Percentiles rank a stretch among this genome's conserved stretches.
phyloP scores from a whole-genome alignment of 2,888 invertebrate species.

The Agrochola circellaris region DNA sequence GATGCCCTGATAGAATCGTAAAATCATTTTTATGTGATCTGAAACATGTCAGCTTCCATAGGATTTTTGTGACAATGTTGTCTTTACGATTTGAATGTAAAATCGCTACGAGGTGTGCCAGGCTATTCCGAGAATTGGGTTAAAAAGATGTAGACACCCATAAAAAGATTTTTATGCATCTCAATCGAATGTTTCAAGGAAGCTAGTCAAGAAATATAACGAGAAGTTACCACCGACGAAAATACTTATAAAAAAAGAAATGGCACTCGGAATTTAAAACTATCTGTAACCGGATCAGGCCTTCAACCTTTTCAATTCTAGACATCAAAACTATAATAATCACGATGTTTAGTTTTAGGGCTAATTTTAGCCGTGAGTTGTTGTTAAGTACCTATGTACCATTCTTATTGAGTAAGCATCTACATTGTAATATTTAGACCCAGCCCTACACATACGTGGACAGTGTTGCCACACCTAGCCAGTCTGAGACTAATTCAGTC shows the following conservation, averaged over 20 bases:
- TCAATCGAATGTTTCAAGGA: constrained; percentile 35
- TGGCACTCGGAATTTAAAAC: neutral
- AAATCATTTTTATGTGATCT: constrained; percentile 87
- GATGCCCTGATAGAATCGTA: constrained; percentile 84
- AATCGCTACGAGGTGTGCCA: constrained; percentile 69
- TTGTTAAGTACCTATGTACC: neutral
- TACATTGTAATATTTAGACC: neutral
- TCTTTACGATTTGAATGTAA: constrained; percentile 77
- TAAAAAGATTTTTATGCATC: constrained; percentile 57
- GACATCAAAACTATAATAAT: neutral
- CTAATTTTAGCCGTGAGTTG: neutral
- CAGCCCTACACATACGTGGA: constrained; percentile 7
- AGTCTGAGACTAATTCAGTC: constrained; percentile 31
- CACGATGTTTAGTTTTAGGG: neutral
- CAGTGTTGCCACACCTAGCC: constrained; percentile 29
- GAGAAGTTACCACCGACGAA: neutral
- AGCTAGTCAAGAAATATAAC: constrained; percentile 13
- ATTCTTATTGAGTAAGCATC: neutral
- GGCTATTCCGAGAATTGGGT: constrained; percentile 59
- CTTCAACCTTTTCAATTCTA: neutral
- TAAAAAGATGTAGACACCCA: constrained; percentile 43
- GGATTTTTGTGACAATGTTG: constrained; percentile 85
- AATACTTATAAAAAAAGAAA: neutral
- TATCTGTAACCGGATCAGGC: no score
- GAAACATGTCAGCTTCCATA: constrained; percentile 79